Base-by-base conservation (phyloP, 2,797 vertebrate genomes). In the Microchirus variegatus region DNA sequence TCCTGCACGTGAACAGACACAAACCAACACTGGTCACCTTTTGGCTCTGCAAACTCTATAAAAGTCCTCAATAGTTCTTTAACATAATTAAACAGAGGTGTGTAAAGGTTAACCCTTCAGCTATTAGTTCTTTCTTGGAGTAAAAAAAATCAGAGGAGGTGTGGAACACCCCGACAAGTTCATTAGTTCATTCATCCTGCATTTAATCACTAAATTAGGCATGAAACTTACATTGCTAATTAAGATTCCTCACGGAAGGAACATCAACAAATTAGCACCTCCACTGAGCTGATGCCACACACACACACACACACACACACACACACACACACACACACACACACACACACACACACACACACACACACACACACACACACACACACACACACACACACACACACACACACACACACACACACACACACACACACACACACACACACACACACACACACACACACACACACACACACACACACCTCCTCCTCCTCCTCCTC, bases 251-350 rank as follows among this genome's bases (percentile, higher is more conserved):
- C 83, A 84, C 59, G 58, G 85, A 91, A 86, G 71, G 74, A 90
- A 90, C 75, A 84, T 84, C 88, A 91, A 80, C 89, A 92, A 90
- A 92, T 92, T 92, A 90, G 81, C 90, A 92, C 90, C 81, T 91
- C 67, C 55, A 47, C 62, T 9, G 68, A 81, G 90, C 70, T 38
- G 77, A 50, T 37, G 71, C 62, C 62, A 69, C 78, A 60, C 63
- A 64, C 67, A 58, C 62, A 26, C 70, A 59, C 59, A 59, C 54
- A 57, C 67, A 13, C 38, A 54, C 50, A 43, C 55, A 53, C 45
- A n/a, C 59, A 50, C 59, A 17, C 64, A 26, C 71, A 44, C 57
- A 44, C 56, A 9, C 44, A 38, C 14, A 13, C 47, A 36, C 45
- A n/a, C 26, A 59, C 52, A 44, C 57, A 51, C 47, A 15, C 54